Evolutionary conservation across 2,797 vertebrate genomes (phyloP).

Genomic region (Ctenopoma kingsleyae): DNA sequence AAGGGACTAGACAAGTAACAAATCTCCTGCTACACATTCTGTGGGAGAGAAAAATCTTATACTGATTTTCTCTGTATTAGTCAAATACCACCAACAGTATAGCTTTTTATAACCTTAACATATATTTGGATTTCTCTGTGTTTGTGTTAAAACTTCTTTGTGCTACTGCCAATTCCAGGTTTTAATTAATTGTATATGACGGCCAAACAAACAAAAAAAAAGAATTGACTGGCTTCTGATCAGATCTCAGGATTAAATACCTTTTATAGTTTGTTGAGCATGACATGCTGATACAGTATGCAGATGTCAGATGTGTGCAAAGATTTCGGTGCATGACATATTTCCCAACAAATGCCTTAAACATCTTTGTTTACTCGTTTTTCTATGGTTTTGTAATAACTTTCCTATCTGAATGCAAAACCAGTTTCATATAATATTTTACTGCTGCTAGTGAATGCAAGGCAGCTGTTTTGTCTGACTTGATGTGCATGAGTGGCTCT

Average conservation of each 20-base stretch:
- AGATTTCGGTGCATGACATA: constrained; percentile 9
- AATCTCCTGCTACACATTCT: neutral
- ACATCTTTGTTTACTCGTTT: constrained; percentile 62
- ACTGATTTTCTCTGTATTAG: neutral
- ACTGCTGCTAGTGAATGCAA: constrained; percentile 32
- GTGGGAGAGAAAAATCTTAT: neutral
- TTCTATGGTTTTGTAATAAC: constrained; percentile 60
- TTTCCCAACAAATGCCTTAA: constrained; percentile 72
- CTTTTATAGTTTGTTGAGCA: constrained; percentile 11
- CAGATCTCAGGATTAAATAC: constrained; percentile 60
- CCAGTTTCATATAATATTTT: constrained; percentile 29
- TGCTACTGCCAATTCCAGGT: constrained; percentile 11
- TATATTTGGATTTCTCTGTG: neutral
- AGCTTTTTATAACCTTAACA: neutral
- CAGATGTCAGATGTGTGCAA: neutral
- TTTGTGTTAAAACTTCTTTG: constrained; percentile 15
- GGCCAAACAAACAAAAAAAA: constrained; percentile 1
- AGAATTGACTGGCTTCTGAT: constrained; percentile 13
- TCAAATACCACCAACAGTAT: neutral
- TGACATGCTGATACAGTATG: neutral
- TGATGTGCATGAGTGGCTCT: constrained; percentile 36
- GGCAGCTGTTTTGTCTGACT: constrained; percentile 21
- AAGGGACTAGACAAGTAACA: constrained; percentile 26
- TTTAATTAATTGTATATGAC: constrained; percentile 17
- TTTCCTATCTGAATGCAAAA: constrained; percentile 37